Evolutionary conservation across 2,797 vertebrate species (phyloP).

Genomic region (Alosa sapidissima): DNA sequence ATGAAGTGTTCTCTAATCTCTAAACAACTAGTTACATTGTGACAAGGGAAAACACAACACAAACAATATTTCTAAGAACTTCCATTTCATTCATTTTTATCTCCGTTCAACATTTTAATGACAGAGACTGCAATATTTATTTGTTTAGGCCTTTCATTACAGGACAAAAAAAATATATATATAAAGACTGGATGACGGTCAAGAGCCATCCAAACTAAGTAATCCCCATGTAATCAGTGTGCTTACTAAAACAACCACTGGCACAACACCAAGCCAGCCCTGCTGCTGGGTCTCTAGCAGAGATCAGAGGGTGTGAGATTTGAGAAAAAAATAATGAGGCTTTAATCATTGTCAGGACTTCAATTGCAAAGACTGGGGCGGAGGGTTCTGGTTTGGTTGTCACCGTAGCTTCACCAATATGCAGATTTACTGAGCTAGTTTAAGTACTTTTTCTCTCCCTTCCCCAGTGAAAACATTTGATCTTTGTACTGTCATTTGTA

Average conservation of each 20-base stretch:
- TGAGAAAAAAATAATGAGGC: conserved; percentile 40
- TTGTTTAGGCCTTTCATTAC: conserved; percentile 21
- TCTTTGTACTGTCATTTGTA: conserved; percentile 9
- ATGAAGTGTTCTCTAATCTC: not conserved
- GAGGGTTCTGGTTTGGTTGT: not conserved
- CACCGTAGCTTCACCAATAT: not conserved
- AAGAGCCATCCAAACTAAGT: conserved; percentile 38
- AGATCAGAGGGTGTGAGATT: not conserved
- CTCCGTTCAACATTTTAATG: not conserved
- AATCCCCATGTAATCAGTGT: conserved; percentile 44
- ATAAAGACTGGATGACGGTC: not conserved
- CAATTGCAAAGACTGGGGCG: not conserved
- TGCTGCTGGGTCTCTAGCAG: conserved; percentile 42
- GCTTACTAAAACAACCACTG: conserved; percentile 32
- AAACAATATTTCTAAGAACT: not conserved
- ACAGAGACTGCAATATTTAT: not conserved
- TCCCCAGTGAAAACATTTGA: not conserved
- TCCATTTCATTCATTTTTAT: not conserved
- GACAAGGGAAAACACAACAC: not conserved
- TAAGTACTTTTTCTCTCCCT: not conserved
- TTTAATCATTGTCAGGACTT: not conserved
- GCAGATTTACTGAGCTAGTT: not conserved
- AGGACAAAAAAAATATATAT: not conserved
- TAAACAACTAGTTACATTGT: not conserved
- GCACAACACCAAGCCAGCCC: conserved; percentile 3